Evolutionary conservation across 1,140 invertebrate species (phyloP), one percentile per base, ranked within the genome.

Genomic region (Apocrypta bakeri): DNA sequence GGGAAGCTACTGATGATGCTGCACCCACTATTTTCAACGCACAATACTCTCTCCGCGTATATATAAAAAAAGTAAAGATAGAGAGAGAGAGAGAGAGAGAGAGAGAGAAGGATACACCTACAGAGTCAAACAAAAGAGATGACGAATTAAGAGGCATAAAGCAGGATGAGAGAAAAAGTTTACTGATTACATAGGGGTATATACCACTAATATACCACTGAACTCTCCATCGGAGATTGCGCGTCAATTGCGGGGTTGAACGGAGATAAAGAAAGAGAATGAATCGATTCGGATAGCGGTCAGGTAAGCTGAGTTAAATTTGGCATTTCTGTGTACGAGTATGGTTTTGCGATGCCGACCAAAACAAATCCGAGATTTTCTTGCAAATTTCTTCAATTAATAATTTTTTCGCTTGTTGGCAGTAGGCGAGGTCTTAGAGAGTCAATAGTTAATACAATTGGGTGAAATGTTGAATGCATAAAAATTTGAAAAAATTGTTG

Each of bases 151-250:
- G 25, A 27, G 63, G 25, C 48, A 21, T 6, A 56, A n/a, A 37
- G 33, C 31, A 27, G 79, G 61, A 56, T 42, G 33, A 74, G 74
- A 63, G 61, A 83, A 84, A 84, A 82, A 82, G 81, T 82, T 82
- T 61, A 25, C 81, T 76, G 64, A 76, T 82, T 82, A 82, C 72
- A 69, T 17, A 56, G 48, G 2, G 21, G 21, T n/a, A 37, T 37
- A 9, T 37, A 9, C 33, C n/a, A n/a, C n/a, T n/a, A n/a, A 63
- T 74, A 71, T 31, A 68, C 1, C 11, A 6, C 21, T 1, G 29
- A 29, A 72, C n/a, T 68, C 11, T 68, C 27, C 42, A 81, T 75
- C 73, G 63, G 72, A 56, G 72, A 74, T 81, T 74, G 71, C 17
- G 79, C 24, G 29, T 42, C 79, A 71, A 81, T 64, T 81, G 56